Evolutionary conservation across 2,888 invertebrate species (phyloP), one percentile per base, ranked within the genome.

Genomic region (Tenthredo notha): DNA sequence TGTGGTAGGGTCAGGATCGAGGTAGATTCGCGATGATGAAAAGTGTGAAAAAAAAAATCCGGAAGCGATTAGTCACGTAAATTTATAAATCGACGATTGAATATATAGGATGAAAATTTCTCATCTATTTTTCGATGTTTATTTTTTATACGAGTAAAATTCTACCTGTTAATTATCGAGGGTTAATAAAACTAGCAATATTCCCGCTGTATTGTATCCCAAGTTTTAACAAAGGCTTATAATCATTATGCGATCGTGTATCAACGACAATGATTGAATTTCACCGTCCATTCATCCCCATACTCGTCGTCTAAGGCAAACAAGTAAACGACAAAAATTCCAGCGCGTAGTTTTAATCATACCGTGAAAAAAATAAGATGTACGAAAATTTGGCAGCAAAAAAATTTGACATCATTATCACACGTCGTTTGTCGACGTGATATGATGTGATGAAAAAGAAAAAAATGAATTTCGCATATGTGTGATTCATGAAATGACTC

Each of bases 1-100:
- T 61, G 3, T n/a, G n/a, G 54, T 54, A 78, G 78, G 78, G 78
- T 78, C 78, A 78, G 78, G 37, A 18, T 61, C n/a, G n/a, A 47
- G 2, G 18, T 15, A 9, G 6, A 21, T 77, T 77, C 75, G 75
- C 29, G 75, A 77, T 29, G 18, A 29, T 12, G 2, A 43, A 43
- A 12, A n/a, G 40, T 43, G 15, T 7, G 9, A 43, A 40, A 40
- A 74, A 74, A 37, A 40, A 74, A 9, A 7, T 10, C 50, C 18
- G 1, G 18, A 0, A 6, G 50, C 50, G 5, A 50, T 50, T 18
- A 50, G 50, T 5, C 1, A 18, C 18, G 50, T 18, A 50, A 6
- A 18, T 50, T 50, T 4, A 50, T 3, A 50, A 50, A 18, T 18
- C 4, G 5, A 18, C 40, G 40, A 18, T 18, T 18, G 50, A 18